Base-by-base conservation (phyloP, 2,113 vertebrate genomes). In the Romanogobio albipinnatus region DNA sequence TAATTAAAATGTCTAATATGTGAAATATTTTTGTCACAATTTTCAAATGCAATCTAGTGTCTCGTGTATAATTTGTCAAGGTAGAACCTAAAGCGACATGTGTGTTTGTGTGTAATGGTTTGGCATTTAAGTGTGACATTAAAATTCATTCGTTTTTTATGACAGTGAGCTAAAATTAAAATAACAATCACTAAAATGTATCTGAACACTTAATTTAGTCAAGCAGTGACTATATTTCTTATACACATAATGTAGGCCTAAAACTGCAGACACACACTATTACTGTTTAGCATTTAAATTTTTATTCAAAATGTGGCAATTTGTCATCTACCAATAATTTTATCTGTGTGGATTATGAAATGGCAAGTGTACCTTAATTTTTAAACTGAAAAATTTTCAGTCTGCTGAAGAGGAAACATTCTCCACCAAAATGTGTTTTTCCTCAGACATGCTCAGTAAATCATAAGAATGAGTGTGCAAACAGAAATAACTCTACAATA, bases 371-470 rank as follows among this genome's bases (percentile, higher is more conserved):
- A 22, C 43, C 10, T 47, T 47, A 8, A 47, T 45, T 47, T 47
- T 11, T 3, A 22, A 70, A 11, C 66, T 15, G 1, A 43, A 1
- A 39, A 4, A 4, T 1, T 39, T 39, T 39, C 64, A 7, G 15
- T 19, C 29, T 39, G 33, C 66, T 22, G 19, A 39, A 24, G 11
- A 78, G 39, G 6, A 39, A 39, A 7, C 11, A 43, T 59, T 78
- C 19, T 43, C 9, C 33, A 11, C 24, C 75, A 83, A 24, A 47
- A 47, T 24, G 11, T 26, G 43, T 89, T 83, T 86, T 87, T 91
- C 81, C 64, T 86, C 43, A 58, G 74, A n/a, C 76, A 82, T 45
- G 19, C 59, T 90, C 64, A 92, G 92, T 93, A 92, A 92, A 87
- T 90, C 80, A 92, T 87, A 78, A 90, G 88, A 86, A 83, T 75